These are phyloP conservation scores for Leptinotarsa tumamoca DNA, from an alignment of 2,888 invertebrate species.

Conservation along the genomic window DNA sequence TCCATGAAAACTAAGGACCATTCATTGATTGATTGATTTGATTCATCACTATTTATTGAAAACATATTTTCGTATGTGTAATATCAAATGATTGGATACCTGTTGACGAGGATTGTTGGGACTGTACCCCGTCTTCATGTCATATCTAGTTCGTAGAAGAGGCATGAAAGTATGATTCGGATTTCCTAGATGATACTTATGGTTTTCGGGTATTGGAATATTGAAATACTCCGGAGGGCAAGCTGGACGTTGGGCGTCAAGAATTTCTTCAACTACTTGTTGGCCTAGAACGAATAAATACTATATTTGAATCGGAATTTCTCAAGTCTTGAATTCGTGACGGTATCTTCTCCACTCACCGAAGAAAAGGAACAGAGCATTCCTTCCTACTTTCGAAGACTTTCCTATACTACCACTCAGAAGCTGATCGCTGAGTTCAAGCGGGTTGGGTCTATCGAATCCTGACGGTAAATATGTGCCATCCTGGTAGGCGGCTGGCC, in stretches of 20 bases:
- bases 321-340: neutral
- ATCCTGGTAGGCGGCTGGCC: slow-evolving; percentile 71
- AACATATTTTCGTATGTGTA: too few relatives aligned
- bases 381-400: slow-evolving; percentile 68
- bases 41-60: too few relatives aligned
- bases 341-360: slow-evolving; percentile 60
- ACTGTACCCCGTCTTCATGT: slow-evolving; percentile 69
- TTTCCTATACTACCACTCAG: slow-evolving; percentile 65
- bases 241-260: slow-evolving; percentile 72
- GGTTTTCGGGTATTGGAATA: slow-evolving; percentile 67
- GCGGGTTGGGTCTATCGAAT: slow-evolving; percentile 68
- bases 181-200: slow-evolving; percentile 59
- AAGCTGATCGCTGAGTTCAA: slow-evolving; percentile 67
- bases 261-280: slow-evolving; percentile 74
- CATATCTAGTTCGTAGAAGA: slow-evolving; percentile 69
- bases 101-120: slow-evolving; percentile 74
- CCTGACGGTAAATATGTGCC: slow-evolving; percentile 70
- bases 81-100: slow-evolving; percentile 56
- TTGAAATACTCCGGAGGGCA: slow-evolving; percentile 74
- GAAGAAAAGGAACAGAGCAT: slow-evolving; percentile 72
- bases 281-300: slow-evolving; percentile 65
- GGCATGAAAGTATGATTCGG: slow-evolving; percentile 67
- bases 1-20: too few relatives aligned
- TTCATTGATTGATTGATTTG: too few relatives aligned
- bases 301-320: too few relatives aligned